phyloP scores from a whole-genome alignment of 2,797 vertebrate genomes.

The Notoglanidium macrostoma region DNA sequence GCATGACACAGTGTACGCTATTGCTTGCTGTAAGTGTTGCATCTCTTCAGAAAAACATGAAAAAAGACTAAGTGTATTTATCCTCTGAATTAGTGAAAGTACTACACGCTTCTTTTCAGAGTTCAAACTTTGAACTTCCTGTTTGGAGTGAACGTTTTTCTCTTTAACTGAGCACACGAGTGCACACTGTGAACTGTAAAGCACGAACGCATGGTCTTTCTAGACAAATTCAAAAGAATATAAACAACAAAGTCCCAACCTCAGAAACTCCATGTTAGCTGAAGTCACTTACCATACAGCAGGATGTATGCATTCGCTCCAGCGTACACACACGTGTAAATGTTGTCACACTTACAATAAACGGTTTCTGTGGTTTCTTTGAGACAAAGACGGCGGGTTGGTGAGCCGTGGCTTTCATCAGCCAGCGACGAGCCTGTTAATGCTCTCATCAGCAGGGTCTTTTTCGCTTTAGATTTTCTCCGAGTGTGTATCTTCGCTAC shows the following conservation, averaged over 20 bases:
- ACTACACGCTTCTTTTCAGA: neutral
- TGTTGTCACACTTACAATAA: conserved; percentile 47
- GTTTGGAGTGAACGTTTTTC: neutral
- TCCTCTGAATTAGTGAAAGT: no score
- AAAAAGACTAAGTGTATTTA: neutral
- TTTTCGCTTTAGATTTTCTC: conserved; percentile 29
- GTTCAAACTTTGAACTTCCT: neutral
- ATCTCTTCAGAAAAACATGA: neutral
- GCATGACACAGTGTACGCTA: neutral
- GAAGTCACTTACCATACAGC: conserved; percentile 52
- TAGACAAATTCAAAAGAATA: conserved; percentile 51
- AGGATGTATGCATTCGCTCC: conserved; percentile 42
- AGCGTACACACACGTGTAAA: neutral
- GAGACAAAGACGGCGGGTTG: conserved; percentile 18
- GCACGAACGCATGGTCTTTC: neutral
- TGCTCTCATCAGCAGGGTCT: conserved; percentile 55
- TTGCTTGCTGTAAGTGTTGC: neutral
- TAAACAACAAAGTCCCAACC: conserved; percentile 43
- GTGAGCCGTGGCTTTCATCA: conserved; percentile 29
- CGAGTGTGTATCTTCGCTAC: conserved; percentile 38
- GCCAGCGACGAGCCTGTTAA: conserved; percentile 5
- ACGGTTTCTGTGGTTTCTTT: conserved; percentile 54
- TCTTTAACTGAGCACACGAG: neutral
- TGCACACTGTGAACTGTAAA: neutral
- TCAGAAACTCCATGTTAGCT: conserved; percentile 55